phyloP scores from a whole-genome alignment of 2,113 vertebrate genomes.

The Rhinoptilus africanus region DNA sequence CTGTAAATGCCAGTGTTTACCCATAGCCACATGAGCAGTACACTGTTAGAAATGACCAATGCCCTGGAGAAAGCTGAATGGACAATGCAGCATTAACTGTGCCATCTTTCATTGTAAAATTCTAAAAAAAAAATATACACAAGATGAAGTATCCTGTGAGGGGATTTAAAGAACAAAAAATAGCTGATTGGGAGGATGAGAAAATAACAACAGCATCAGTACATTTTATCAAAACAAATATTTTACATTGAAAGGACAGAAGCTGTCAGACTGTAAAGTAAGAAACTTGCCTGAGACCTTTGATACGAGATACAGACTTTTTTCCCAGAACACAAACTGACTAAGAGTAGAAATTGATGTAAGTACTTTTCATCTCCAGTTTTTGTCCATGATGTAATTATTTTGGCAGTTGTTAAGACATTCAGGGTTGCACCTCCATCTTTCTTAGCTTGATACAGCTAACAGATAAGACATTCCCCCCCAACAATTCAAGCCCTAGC shows the following conservation, averaged over 20 bases:
- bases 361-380: slow-evolving; percentile 20
- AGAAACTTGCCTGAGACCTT: not conserved
- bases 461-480: slow-evolving; percentile 3
- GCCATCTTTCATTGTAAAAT: not conserved
- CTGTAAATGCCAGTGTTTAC: not conserved
- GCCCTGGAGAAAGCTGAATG: not conserved
- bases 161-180: not conserved
- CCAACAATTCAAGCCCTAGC: not conserved
- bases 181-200: not conserved
- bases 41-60: not conserved
- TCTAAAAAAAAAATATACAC: not conserved
- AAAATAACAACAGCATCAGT: not conserved
- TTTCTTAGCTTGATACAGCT: slow-evolving; percentile 12
- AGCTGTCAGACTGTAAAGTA: not conserved
- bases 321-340: not conserved
- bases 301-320: not conserved
- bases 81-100: not conserved
- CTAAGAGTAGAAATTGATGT: not conserved
- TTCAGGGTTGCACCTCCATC: not conserved
- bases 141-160: not conserved
- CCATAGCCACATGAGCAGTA: not conserved
- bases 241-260: not conserved
- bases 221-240: not conserved
- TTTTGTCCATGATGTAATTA: slow-evolving; percentile 37
- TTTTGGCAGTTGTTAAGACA: slow-evolving; percentile 29